These are phyloP conservation scores for Delphinus delphis DNA, from an alignment of 2,113 vertebrate genomes.

Conservation along the genomic window DNA sequence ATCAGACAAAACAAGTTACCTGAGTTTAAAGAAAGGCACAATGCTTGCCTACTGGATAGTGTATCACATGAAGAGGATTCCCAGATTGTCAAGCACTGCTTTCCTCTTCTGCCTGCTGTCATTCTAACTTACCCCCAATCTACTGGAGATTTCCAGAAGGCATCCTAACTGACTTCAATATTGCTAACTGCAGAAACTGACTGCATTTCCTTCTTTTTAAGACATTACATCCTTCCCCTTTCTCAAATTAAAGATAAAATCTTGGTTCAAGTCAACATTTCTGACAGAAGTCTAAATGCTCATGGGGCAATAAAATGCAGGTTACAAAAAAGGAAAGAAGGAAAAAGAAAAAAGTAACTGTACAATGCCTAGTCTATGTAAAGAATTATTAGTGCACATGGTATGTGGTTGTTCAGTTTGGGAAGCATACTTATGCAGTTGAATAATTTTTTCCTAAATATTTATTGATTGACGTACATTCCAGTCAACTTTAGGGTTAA, in stretches of 20 bases:
- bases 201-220: not conserved
- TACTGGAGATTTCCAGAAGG: conserved; percentile 52
- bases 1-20: conserved; percentile 49
- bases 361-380: not conserved
- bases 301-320: not conserved
- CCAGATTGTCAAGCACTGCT: not conserved
- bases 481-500: not conserved
- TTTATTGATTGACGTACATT: not conserved
- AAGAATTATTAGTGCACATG: not conserved
- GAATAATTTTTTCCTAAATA: not conserved
- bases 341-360: not conserved
- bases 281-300: not conserved
- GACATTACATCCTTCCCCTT: not conserved
- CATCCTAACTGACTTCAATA: conserved; percentile 7
- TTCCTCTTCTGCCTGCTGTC: conserved; percentile 57
- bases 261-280: not conserved
- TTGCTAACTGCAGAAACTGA: conserved; percentile 6
- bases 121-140: conserved; percentile 14
- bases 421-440: not conserved
- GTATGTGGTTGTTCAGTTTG: not conserved
- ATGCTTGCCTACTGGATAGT: not conserved
- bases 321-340: not conserved
- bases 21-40: conserved; percentile 33
- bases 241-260: conserved; percentile 15
- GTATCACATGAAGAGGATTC: not conserved